phyloP scores from a whole-genome alignment of 2,113 vertebrate genomes.

The Mola mola region DNA sequence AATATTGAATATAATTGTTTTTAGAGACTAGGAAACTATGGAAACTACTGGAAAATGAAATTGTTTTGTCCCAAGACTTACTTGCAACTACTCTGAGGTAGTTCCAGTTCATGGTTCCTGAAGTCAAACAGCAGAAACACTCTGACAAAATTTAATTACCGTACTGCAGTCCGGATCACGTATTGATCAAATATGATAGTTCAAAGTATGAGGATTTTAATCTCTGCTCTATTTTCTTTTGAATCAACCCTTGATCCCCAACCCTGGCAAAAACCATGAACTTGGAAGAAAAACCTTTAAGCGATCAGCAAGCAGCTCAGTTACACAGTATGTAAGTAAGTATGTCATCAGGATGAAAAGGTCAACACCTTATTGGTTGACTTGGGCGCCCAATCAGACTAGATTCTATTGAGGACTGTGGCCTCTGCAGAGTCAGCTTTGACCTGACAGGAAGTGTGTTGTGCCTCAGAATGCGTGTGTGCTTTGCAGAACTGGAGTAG shows the following conservation, averaged over 20 bases:
- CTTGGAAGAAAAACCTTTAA: not conserved
- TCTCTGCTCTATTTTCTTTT: not conserved
- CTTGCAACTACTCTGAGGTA: too few species aligned
- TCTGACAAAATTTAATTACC: not conserved
- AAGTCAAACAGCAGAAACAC: not conserved
- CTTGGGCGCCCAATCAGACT: constrained; percentile 33
- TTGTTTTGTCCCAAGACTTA: too few species aligned
- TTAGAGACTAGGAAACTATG: too few species aligned
- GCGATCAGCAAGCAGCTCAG: not conserved
- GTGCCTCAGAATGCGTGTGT: not conserved
- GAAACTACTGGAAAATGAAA: too few species aligned
- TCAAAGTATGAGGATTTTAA: not conserved
- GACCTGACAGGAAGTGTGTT: constrained; percentile 64
- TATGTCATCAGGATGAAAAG: constrained; percentile 34
- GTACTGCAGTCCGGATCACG: not conserved
- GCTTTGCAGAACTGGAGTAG: constrained; percentile 51
- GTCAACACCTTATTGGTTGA: constrained; percentile 47
- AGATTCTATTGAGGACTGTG: constrained; percentile 32
- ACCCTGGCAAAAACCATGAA: constrained; percentile 2
- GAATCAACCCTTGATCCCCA: not conserved
- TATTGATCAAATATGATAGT: not conserved
- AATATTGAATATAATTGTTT: too few species aligned
- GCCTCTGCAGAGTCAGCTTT: constrained; percentile 33
- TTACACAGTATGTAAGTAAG: constrained; percentile 9
- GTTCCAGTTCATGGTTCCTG: too few species aligned